Evolutionary conservation across 2,888 invertebrate species (phyloP), one percentile per base, ranked within the genome.

Genomic region (Ennomos quercinarius): DNA sequence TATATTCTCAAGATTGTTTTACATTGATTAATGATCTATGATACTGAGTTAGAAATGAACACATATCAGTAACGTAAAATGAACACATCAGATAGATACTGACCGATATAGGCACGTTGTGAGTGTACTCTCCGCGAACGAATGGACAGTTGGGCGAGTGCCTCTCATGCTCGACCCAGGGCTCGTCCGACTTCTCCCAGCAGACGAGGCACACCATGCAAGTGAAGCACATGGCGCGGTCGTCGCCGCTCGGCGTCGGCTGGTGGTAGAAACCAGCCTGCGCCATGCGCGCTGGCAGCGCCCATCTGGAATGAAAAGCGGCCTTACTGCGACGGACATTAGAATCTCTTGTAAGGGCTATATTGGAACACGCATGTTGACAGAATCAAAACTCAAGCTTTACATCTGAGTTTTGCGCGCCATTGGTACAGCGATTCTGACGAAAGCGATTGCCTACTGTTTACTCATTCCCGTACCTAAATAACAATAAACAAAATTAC

Each of bases 241-340:
- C 99, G 81, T 98, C 98, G 4, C 98, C 98, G 35, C 96, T 95
- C 3, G 95, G 94, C 54, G 97, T 96, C 0, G 98, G 98, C 83
- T 98, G 97, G 87, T 98, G 98, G 90, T 98, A 99, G 89, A 99
- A 99, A 11, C 99, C 99, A 1, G 98, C 98, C 83, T 98, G 98
- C 6, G 98, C 98, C 98, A 99, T 98, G 80, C 98, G 97, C 73
- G 98, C 97, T 0, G 98, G 98, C 58, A 98, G 84, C 6, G 98
- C 98, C 98, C 98, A 99, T 87, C 97, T 97, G 78, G 41, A 49
- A 47, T 12, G 48, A 48, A 10, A 13, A 13, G 9, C 8, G 12
- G 12, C 27, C 34, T 37, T 43, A 40, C 17, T 47, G 46, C 36
- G 12, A 49, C 8, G 36, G 27, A 59, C 40, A 44, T 49, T 49